These are phyloP conservation scores for Zosterops borbonicus DNA, from an alignment of 2,113 vertebrate species.

Conservation along the genomic window DNA sequence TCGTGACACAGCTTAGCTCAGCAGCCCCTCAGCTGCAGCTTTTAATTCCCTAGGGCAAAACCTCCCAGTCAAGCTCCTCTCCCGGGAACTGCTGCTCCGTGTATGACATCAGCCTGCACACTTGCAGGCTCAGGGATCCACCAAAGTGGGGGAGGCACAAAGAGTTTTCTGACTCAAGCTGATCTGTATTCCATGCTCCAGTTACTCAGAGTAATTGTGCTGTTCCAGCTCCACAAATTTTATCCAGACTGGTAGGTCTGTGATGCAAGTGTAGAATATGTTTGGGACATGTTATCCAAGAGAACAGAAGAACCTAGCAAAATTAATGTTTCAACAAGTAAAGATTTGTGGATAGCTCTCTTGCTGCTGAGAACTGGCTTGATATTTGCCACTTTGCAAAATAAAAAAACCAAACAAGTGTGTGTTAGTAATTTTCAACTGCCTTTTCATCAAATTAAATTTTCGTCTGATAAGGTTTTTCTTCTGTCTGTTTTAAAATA, in stretches of 20 bases:
- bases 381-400: neutral
- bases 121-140: slow-evolving; percentile 37
- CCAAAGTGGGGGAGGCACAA: slow-evolving; percentile 48
- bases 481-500: neutral
- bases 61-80: slow-evolving; percentile 42
- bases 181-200: slow-evolving; percentile 38
- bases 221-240: neutral
- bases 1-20: neutral
- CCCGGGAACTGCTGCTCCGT: slow-evolving; percentile 11
- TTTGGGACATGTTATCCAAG: neutral
- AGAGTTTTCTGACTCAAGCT: slow-evolving; percentile 50
- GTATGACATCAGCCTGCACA: slow-evolving; percentile 50
- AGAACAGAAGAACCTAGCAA: neutral
- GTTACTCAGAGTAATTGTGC: slow-evolving; percentile 33
- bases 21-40: neutral
- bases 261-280: neutral
- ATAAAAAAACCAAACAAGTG: neutral
- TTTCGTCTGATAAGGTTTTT: neutral
- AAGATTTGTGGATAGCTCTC: neutral
- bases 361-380: neutral
- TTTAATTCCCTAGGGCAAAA: neutral
- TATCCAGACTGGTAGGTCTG: neutral
- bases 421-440: neutral
- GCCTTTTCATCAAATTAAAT: neutral
- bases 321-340: neutral